Percentiles rank a stretch among this genome's conserved stretches.
These are phyloP conservation scores for Takifugu ocellatus DNA, from an alignment of 2,797 vertebrate species.

Conservation along the genomic window DNA sequence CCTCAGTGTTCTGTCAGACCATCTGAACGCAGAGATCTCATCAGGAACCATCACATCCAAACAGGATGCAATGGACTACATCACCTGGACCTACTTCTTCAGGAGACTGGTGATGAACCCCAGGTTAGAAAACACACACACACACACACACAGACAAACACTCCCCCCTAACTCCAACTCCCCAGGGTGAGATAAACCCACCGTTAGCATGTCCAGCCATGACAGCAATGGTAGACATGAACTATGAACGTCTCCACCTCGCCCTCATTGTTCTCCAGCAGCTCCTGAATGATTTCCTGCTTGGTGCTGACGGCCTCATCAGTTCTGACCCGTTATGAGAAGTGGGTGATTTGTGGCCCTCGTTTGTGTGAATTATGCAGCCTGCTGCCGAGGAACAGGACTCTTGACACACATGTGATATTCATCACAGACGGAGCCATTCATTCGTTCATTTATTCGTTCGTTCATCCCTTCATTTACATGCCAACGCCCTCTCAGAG, in stretches of 20 bases:
- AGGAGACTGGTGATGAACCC: conserved; percentile 97
- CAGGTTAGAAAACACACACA: conserved; percentile 75
- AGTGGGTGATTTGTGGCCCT: conserved; percentile 51
- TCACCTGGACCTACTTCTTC: conserved; percentile 99
- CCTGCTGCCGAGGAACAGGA: too few species aligned
- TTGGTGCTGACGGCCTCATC: conserved; percentile 20
- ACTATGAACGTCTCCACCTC: conserved; percentile 31
- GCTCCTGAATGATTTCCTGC: conserved; percentile 14
- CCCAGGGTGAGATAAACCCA: too few species aligned
- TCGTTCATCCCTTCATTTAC: too few species aligned
- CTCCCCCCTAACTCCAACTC: background rate
- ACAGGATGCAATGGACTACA: conserved; percentile 98
- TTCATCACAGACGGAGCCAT: too few species aligned
- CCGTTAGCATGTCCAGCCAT: conserved; percentile 49
- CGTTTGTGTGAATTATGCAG: conserved; percentile 52
- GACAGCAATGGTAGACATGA: conserved; percentile 45
- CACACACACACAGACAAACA: background rate
- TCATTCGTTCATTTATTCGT: too few species aligned
- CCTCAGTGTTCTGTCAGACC: conserved; percentile 90
- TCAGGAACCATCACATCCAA: conserved; percentile 95
- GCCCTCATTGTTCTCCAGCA: too few species aligned
- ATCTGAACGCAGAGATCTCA: conserved; percentile 95
- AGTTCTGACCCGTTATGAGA: conserved; percentile 24
- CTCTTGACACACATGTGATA: too few species aligned
- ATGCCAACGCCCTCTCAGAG: too few species aligned